Conservation (phyloP, 1,140 invertebrate genomes). For the Cecropterus lyciades region DNA sequence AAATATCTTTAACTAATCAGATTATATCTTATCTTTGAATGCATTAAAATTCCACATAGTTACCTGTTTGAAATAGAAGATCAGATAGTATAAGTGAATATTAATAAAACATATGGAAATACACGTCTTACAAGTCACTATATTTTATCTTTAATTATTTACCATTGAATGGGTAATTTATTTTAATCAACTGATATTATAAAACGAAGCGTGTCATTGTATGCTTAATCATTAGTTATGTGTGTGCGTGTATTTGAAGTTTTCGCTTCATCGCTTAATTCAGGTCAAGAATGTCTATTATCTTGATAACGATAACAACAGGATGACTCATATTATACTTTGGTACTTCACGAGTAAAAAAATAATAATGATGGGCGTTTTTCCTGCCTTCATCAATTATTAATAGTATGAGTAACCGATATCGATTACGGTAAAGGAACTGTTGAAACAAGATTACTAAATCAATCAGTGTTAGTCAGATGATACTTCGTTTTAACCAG, state of each 20-base stretch:
- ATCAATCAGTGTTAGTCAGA: slow-evolving; percentile 9
- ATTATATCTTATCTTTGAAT: too few species aligned
- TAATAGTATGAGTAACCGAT: slow-evolving; percentile 36
- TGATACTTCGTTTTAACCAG: neutral
- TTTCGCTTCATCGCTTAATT: neutral
- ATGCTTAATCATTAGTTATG: too few species aligned
- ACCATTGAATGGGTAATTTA: too few species aligned
- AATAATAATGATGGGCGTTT: slow-evolving; percentile 44
- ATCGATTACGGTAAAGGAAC: slow-evolving; percentile 39
- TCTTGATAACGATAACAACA: slow-evolving; percentile 19
- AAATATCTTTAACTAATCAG: too few species aligned
- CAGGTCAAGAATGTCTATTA: slow-evolving; percentile 1
- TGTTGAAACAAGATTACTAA: slow-evolving; percentile 7
- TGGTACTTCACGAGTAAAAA: slow-evolving; percentile 13
- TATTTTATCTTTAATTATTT: too few species aligned
- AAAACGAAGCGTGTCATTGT: too few species aligned
- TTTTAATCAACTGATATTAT: too few species aligned
- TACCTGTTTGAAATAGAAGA: too few species aligned
- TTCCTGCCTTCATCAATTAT: slow-evolving; percentile 43
- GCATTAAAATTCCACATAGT: too few species aligned
- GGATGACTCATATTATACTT: slow-evolving; percentile 8
- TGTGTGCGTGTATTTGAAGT: neutral
- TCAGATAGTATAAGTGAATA: too few species aligned
- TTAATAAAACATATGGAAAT: too few species aligned
- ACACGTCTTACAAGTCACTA: too few species aligned